Conservation (phyloP, 2,113 vertebrate species). For the Hypocryptadius cinnamomeus region DNA sequence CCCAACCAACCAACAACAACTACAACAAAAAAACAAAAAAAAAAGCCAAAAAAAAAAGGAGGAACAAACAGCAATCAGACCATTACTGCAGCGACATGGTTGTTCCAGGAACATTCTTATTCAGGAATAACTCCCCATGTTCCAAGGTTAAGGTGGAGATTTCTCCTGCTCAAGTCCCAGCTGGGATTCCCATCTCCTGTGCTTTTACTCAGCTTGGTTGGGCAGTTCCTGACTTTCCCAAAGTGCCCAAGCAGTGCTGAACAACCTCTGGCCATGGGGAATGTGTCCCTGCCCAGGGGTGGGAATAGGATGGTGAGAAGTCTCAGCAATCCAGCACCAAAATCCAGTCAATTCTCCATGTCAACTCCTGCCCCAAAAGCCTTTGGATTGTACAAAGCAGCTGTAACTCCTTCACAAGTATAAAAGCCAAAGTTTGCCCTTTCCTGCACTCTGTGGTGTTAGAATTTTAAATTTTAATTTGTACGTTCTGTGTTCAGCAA, state of each 20-base stretch:
- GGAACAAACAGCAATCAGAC: neutral
- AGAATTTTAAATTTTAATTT: neutral
- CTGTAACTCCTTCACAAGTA: neutral
- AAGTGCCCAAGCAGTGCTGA: neutral
- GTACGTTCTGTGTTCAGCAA: neutral
- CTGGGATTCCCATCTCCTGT: neutral
- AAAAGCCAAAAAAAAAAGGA: neutral
- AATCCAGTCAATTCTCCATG: neutral
- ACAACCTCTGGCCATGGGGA: neutral
- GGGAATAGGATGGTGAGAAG: neutral
- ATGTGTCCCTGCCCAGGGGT: neutral
- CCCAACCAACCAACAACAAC: no score
- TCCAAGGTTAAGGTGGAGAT: neutral
- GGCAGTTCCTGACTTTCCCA: neutral
- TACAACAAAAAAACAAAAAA: neutral
- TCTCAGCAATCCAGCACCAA: neutral
- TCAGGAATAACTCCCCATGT: neutral
- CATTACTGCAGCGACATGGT: fast-evolving
- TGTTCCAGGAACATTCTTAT: neutral
- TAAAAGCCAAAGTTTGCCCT: neutral
- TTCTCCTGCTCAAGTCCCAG: neutral
- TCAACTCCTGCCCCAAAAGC: neutral
- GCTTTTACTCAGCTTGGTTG: neutral
- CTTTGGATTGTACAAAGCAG: neutral
- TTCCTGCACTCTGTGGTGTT: neutral